A percentile compares a stretch with the other conserved stretches of the same genome.
phyloP scores from a whole-genome alignment of 1,140 invertebrate species.

The Drosophila nigromelanica region DNA sequence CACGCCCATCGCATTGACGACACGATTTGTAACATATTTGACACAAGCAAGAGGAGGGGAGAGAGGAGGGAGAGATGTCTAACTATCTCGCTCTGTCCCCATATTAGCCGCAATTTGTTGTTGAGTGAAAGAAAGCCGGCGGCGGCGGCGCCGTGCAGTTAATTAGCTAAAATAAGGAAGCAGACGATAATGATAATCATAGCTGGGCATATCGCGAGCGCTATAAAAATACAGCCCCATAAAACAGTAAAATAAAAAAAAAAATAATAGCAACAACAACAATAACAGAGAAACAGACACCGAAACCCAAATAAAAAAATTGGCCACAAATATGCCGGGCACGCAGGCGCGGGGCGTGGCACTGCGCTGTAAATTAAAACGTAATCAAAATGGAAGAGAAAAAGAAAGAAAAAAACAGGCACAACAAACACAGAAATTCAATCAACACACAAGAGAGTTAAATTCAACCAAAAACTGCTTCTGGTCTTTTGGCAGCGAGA shows the following conservation, averaged over 20 bases:
- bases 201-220: conserved; percentile 49
- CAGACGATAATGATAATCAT: conserved; percentile 53
- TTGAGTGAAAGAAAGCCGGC: conserved; percentile 35
- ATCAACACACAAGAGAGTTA: conserved; percentile 36
- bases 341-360: conserved; percentile 33
- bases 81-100: not conserved
- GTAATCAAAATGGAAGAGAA: conserved; percentile 50
- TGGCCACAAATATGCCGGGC: conserved; percentile 48
- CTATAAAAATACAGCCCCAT: conserved; percentile 72
- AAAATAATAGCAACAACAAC: conserved; percentile 11
- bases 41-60: not conserved
- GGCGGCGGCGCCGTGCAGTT: conserved; percentile 39
- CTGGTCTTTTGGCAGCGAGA: conserved; percentile 55
- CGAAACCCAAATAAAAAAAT: conserved; percentile 69
- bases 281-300: conserved; percentile 48
- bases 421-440: conserved; percentile 51
- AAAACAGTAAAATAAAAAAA: conserved; percentile 24
- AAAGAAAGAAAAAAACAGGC: not conserved
- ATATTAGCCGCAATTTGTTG: conserved; percentile 49
- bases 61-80: not conserved
- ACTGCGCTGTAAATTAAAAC: conserved; percentile 43
- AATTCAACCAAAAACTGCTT: conserved; percentile 50
- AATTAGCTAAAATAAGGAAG: conserved; percentile 78
- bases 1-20: conserved; percentile 24
- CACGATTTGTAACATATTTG: conserved; percentile 36